Base-by-base conservation (phyloP, 1,140 invertebrate genomes). In the Littorina saxatilis region DNA sequence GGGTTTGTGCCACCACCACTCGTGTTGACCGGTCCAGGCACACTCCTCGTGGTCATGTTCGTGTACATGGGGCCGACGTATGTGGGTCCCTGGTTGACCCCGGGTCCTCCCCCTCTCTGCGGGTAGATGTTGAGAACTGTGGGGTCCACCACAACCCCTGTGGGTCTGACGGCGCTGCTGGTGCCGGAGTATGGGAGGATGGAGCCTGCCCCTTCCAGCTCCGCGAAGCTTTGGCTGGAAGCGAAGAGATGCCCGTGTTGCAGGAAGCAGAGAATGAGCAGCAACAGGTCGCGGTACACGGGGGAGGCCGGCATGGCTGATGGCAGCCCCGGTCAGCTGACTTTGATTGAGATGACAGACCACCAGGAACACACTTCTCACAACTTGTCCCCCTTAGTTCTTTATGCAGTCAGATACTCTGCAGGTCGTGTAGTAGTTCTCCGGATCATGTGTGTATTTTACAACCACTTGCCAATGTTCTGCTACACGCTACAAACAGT, bases 181-280 rank as follows among this genome's bases (percentile, higher is more conserved):
- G 27, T 29, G 35, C 70, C 32, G 40, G 70, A 52, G 70, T 73
- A 73, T 15, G 70, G 70, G 0, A 73, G 70, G 29, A 73, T 73
- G 23, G 39, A 50, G 9, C 70, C 43, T 1, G 70, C 70, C 15
- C 70, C 70, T 11, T 35, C 70, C 27, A 50, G 15, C 37, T 73
- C 70, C 11, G 70, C 39, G 43, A 52, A 73, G 37, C 70, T 73
- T 37, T 73, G 70, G 27, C 40, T 11, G 27, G 2, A 9, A 5
- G 17, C 70, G 9, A 5, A 9, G n/a, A n/a, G 29, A 27, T 40
- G 13, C 9, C 37, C 1, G 7, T 72, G 15, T 15, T 40, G 68
- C 5, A n/a, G 15, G 63, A 9, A 23, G 40, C 29, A 2, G 29
- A 68, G 27, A 23, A 39, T 13, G 63, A 68, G 11, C 7, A 32